phyloP scores from a whole-genome alignment of 2,797 vertebrate species.

The Crypturellus tataupa region DNA sequence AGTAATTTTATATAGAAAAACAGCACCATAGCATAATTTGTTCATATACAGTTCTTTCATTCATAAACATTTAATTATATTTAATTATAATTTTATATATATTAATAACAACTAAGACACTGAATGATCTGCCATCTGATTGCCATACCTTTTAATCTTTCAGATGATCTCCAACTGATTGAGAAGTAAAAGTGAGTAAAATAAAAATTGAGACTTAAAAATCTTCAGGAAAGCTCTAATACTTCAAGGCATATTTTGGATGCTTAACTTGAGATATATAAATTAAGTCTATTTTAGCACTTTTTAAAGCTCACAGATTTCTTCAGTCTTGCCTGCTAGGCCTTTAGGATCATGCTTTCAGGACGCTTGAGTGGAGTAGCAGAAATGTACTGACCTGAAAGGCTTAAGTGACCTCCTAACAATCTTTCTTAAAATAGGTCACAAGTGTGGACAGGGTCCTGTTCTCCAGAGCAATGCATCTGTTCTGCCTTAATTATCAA shows the following conservation, averaged over 20 bases:
- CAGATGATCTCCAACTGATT: neutral
- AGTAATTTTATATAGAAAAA: neutral
- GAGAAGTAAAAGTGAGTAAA: neutral
- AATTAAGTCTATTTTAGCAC: neutral
- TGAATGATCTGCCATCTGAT: neutral
- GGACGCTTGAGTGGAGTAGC: slow-evolving; percentile 10
- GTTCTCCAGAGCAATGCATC: neutral
- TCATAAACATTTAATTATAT: neutral
- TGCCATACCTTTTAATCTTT: neutral
- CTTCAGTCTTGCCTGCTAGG: neutral
- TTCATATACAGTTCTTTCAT: neutral
- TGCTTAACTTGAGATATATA: neutral
- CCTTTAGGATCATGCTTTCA: slow-evolving; percentile 29
- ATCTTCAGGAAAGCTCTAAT: neutral
- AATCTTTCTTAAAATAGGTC: neutral
- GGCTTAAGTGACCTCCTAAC: slow-evolving; percentile 41
- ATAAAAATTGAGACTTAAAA: neutral
- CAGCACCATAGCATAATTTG: neutral
- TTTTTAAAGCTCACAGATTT: neutral
- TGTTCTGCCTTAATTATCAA: neutral
- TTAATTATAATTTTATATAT: neutral
- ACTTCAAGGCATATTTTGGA: neutral
- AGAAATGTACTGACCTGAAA: slow-evolving; percentile 39
- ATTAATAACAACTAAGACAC: neutral
- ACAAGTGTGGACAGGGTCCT: neutral